Base-by-base conservation (phyloP, 2,888 invertebrate genomes). In the Diplazon laetatorius region DNA sequence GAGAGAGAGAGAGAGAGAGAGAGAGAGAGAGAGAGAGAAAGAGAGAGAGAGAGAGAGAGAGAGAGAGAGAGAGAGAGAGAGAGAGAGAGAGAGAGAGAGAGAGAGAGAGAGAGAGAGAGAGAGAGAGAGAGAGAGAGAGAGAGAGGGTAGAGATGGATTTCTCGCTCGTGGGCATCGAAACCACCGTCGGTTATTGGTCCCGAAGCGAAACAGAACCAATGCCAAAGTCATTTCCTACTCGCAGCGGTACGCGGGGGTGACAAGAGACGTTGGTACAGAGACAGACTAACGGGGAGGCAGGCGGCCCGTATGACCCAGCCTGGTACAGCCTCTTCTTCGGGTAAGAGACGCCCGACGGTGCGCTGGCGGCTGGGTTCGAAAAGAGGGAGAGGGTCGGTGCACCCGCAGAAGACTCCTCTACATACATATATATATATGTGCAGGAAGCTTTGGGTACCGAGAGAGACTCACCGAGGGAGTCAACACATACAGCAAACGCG, bases 141-240 rank as follows among this genome's bases (percentile, higher is more conserved):
- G n/a, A n/a, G n/a, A n/a, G n/a, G n/a, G n/a, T n/a, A n/a, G n/a
- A n/a, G n/a, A n/a, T n/a, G n/a, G n/a, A n/a, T 62, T 12, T 25
- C 42, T 25, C 25, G 37, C 65, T 77, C 46, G 30, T 39, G 30
- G 69, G 55, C 37, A 66, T 59, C 63, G n/a, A 71, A 63, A 68
- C n/a, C n/a, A n/a, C n/a, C n/a, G n/a, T n/a, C n/a, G n/a, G n/a
- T n/a, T n/a, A n/a, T 73, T 78, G 68, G 16, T 39, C n/a, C 50
- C 20, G 30, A 69, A 59, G 48, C 75, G 73, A 52, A 62, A 66
- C 78, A 74, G 71, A n/a, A n/a, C n/a, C 69, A 79, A 75, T 81
- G 69, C 78, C 68, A 65, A 78, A 78, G 76, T 82, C 78, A 83
- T 83, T 83, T 81, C 82, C 81, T 76, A 72, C 48, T n/a, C 72